These are phyloP conservation scores for Calyptomena viridis DNA, from an alignment of 2,113 vertebrate genomes.

Conservation along the genomic window DNA sequence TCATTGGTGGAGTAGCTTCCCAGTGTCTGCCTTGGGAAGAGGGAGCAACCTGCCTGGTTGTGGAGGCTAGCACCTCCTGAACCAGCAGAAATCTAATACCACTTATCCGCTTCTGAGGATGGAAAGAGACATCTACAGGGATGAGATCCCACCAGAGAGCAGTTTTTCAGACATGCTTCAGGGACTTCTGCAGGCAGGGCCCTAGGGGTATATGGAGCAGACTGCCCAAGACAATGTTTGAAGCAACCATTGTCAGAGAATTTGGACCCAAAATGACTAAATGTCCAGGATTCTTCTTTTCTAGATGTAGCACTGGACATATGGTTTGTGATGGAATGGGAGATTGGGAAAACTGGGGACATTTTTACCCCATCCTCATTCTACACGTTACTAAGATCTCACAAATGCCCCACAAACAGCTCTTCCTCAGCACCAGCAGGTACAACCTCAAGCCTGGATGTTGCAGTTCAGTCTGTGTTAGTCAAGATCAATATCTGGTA, in stretches of 20 bases:
- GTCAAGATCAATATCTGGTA: background rate
- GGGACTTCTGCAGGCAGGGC: background rate
- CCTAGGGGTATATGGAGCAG: background rate
- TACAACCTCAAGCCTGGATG: background rate
- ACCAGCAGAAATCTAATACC: background rate
- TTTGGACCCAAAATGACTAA: background rate
- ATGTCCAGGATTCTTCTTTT: background rate
- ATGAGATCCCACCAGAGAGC: background rate
- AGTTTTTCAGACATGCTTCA: background rate
- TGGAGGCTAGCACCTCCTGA: accelerated
- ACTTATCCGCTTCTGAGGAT: background rate
- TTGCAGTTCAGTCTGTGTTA: background rate
- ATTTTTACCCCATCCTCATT: background rate
- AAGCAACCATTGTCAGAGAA: background rate
- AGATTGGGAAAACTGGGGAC: background rate
- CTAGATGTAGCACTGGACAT: background rate
- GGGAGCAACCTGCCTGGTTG: background rate
- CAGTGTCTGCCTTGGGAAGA: background rate
- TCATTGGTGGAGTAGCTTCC: background rate
- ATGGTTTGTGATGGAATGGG: background rate
- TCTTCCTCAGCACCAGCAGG: background rate
- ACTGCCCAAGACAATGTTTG: background rate
- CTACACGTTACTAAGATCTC: background rate
- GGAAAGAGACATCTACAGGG: background rate
- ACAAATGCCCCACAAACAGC: background rate